These are phyloP conservation scores for Hemicrepidius hirtus DNA, from an alignment of 2,888 invertebrate genomes.

Conservation along the genomic window DNA sequence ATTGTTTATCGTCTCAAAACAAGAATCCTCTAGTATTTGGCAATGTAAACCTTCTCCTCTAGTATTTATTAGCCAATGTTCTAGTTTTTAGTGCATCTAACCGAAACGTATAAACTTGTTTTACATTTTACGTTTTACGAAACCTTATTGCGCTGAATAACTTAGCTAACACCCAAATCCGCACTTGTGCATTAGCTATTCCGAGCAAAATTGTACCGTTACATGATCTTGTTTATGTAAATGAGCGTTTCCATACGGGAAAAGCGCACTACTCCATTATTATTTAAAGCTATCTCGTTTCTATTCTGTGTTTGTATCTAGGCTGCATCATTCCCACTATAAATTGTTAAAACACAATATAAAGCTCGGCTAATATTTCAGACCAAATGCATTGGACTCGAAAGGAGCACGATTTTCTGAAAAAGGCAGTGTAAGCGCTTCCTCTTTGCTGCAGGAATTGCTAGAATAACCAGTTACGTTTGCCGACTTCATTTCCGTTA, in stretches of 20 bases:
- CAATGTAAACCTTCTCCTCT: slow-evolving; percentile 34
- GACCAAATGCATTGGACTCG: slow-evolving; percentile 13
- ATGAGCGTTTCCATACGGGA: slow-evolving; percentile 40
- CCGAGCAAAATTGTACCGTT: slow-evolving; percentile 22
- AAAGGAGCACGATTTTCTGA: slow-evolving; percentile 23
- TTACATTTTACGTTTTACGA: slow-evolving; percentile 36
- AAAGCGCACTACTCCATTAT: slow-evolving; percentile 27
- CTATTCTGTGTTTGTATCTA: slow-evolving; percentile 12
- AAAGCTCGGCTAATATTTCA: slow-evolving; percentile 19
- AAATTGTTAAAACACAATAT: neutral
- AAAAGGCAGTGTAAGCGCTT: slow-evolving; percentile 22
- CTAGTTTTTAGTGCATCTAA: slow-evolving; percentile 39
- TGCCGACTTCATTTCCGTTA: slow-evolving; percentile 30
- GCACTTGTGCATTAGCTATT: slow-evolving; percentile 28
- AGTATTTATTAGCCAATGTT: slow-evolving; percentile 37
- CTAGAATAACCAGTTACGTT: slow-evolving; percentile 27
- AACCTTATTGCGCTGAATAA: slow-evolving; percentile 39
- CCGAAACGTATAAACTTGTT: slow-evolving; percentile 32
- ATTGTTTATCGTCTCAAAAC: slow-evolving; percentile 28
- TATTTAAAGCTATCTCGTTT: slow-evolving; percentile 24
- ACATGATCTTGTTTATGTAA: slow-evolving; percentile 41
- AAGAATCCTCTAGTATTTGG: slow-evolving; percentile 23
- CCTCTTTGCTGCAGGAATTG: slow-evolving; percentile 20
- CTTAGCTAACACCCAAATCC: slow-evolving; percentile 41
- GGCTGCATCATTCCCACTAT: neutral